A percentile compares a stretch with the other conserved stretches of the same genome.
phyloP scores from a whole-genome alignment of 2,113 vertebrate species.

The Neogale vison region DNA sequence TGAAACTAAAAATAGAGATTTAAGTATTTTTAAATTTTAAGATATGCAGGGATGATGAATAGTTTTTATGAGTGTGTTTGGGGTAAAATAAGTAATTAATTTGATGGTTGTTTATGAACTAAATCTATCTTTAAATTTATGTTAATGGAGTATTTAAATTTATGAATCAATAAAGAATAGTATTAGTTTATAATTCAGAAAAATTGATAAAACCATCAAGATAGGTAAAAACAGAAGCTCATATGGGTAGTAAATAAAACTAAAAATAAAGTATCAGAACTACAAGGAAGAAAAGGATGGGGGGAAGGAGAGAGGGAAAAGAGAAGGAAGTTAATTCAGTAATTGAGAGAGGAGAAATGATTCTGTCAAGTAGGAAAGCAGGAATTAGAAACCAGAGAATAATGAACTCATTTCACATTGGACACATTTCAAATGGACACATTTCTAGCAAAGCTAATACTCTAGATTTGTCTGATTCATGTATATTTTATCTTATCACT shows the following conservation, averaged over 20 bases:
- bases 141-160: neutral
- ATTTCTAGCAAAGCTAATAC: neutral
- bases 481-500: neutral
- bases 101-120: neutral
- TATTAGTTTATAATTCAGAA: neutral
- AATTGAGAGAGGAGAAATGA: neutral
- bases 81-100: neutral
- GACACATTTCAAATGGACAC: neutral
- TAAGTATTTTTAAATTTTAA: neutral
- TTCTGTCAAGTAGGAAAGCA: neutral
- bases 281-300: neutral
- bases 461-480: neutral
- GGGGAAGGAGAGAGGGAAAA: neutral
- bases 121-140: neutral
- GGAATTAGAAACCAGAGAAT: neutral
- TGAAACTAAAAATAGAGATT: neutral
- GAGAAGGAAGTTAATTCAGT: neutral
- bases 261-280: neutral
- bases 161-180: neutral
- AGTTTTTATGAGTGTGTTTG: neutral
- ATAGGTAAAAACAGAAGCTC: neutral
- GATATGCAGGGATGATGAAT: neutral
- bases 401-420: neutral
- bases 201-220: neutral
- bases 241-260: neutral